Conservation (phyloP, 2,113 vertebrate species). For the Lynx canadensis region DNA sequence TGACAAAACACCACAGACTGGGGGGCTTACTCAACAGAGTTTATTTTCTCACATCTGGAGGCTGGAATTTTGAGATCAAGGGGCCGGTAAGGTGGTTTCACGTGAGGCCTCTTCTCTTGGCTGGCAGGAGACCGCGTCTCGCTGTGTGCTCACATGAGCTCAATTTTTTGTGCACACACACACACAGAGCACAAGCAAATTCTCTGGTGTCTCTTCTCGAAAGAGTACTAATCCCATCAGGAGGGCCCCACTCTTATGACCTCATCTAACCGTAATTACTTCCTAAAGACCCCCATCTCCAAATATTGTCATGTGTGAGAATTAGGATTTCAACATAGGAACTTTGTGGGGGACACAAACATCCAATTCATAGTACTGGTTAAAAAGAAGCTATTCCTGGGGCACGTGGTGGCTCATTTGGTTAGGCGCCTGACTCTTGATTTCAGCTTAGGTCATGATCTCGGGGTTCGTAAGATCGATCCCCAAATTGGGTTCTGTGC, state of each 20-base stretch:
- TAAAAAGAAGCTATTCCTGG: background rate
- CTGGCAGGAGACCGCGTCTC: background rate
- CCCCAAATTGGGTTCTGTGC: no score
- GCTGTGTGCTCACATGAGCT: background rate
- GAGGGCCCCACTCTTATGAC: background rate
- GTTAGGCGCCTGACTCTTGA: no score
- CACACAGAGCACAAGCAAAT: background rate
- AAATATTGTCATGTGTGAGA: background rate
- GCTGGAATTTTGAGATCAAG: background rate
- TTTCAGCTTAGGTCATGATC: no score
- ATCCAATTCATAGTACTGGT: background rate
- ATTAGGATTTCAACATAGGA: background rate
- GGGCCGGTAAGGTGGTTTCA: background rate
- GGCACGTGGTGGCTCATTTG: no score
- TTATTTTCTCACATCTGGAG: background rate
- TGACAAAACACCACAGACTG: background rate
- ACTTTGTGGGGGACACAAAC: background rate
- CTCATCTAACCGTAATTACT: background rate
- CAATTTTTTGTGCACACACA: background rate
- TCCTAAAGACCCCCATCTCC: background rate
- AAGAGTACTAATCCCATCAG: background rate
- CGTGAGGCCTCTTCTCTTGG: background rate
- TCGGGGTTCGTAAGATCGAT: no score
- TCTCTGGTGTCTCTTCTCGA: background rate
- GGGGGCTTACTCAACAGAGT: background rate